A percentile compares a stretch with the other conserved stretches of the same genome.
Conservation (phyloP, 1,140 invertebrate genomes). For the Penaeus indicus region DNA sequence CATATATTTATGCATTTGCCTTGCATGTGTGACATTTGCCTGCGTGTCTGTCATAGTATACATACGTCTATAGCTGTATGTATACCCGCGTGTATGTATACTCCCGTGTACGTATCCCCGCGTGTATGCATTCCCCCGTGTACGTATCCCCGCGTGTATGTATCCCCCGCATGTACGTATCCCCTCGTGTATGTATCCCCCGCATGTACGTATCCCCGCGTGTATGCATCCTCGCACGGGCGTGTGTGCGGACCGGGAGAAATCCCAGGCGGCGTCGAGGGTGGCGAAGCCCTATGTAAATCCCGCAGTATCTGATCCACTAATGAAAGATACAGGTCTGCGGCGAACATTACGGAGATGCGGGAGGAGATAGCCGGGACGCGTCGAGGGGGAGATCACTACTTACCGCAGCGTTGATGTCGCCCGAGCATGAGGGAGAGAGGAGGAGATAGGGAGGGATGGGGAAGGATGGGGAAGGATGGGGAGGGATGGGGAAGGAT, state of each 20-base stretch:
- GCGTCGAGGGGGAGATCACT: too few species aligned
- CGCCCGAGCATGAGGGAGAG: neutral
- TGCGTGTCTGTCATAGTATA: too few species aligned
- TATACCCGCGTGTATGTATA: neutral
- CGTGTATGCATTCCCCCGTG: neutral
- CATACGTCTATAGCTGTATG: too few species aligned
- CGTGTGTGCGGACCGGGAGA: too few species aligned
- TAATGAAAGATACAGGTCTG: too few species aligned
- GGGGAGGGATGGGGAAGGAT: neutral
- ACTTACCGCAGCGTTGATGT: neutral
- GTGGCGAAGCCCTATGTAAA: too few species aligned
- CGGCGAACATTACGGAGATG: too few species aligned
- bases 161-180: neutral
- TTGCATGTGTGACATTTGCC: too few species aligned
- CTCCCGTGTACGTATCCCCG: neutral
- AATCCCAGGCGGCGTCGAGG: too few species aligned
- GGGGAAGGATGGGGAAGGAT: neutral
- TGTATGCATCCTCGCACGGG: neutral
- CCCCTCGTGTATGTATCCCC: neutral
- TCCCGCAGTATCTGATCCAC: too few species aligned
- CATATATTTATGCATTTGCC: too few species aligned
- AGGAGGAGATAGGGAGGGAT: neutral
- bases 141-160: neutral
- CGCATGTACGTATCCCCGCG: neutral
- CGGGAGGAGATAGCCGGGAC: too few species aligned